A percentile compares a stretch with the other conserved stretches of the same genome.
phyloP scores from a whole-genome alignment of 2,113 vertebrate species.

The Lepisosteus osseus region DNA sequence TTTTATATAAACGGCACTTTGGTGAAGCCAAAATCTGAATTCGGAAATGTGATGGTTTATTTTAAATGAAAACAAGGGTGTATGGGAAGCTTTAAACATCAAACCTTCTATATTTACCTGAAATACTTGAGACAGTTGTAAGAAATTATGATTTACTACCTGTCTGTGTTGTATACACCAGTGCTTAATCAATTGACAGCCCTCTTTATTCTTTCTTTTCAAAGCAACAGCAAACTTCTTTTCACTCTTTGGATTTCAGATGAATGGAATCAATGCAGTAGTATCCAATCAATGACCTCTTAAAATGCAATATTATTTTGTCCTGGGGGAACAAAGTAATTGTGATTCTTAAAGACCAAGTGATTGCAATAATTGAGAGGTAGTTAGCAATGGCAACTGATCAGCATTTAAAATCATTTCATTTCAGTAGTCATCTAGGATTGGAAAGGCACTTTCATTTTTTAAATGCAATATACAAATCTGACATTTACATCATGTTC shows the following conservation, averaged over 20 bases:
- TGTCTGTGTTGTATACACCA: no score
- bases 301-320: no score
- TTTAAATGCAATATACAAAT: slow-evolving; percentile 7
- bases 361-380: no score
- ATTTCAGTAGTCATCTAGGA: background rate
- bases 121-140: background rate
- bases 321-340: background rate
- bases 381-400: no score
- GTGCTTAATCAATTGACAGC: no score
- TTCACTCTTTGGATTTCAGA: no score
- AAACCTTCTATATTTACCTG: background rate
- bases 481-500: background rate
- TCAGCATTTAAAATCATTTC: background rate
- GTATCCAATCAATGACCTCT: no score
- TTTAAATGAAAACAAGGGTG: slow-evolving; percentile 2
- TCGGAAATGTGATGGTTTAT: slow-evolving; percentile 17
- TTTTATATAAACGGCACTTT: slow-evolving; percentile 24
- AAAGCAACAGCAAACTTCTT: no score
- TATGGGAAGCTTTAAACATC: background rate
- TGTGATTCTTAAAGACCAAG: no score
- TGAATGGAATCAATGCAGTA: no score
- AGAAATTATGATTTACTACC: no score
- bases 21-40: slow-evolving; percentile 41
- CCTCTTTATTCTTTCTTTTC: no score
- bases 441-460: background rate